Evolutionary conservation across 2,797 vertebrate species (phyloP).

Genomic region (Oryzias dopingdopingensis): DNA sequence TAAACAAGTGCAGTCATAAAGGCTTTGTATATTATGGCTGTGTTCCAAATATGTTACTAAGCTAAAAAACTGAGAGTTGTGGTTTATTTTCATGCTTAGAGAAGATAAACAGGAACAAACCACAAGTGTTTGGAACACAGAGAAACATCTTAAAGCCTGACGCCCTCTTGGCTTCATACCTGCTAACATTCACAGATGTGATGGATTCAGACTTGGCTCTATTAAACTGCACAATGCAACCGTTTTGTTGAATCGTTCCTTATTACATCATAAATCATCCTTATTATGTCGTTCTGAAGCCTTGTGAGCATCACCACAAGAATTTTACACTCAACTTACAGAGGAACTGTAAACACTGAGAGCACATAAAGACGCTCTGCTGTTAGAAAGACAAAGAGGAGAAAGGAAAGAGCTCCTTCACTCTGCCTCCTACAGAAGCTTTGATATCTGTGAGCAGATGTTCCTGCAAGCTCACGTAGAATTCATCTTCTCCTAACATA

Average conservation of each 20-base stretch:
- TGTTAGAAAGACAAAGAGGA: constrained; percentile 35
- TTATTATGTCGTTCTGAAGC: constrained; percentile 30
- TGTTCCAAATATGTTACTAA: background rate
- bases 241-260: background rate
- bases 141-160: constrained; percentile 4
- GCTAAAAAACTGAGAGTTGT: background rate
- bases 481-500: constrained; percentile 57
- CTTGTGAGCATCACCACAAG: constrained; percentile 33
- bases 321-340: constrained; percentile 11
- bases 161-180: constrained; percentile 5
- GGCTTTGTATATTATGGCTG: background rate
- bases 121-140: constrained; percentile 4
- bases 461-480: constrained; percentile 50
- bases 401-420: constrained; percentile 38
- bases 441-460: constrained; percentile 61
- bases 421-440: constrained; percentile 56
- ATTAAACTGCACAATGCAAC: constrained; percentile 2
- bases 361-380: constrained; percentile 58
- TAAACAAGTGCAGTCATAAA: background rate
- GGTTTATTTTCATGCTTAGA: background rate
- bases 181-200: constrained; percentile 6
- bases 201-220: background rate
- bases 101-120: constrained; percentile 4
- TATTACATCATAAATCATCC: background rate
- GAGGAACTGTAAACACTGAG: constrained; percentile 19